Evolutionary conservation across 2,113 vertebrate species (phyloP).

Genomic region (Pseudorectes ferrugineus): DNA sequence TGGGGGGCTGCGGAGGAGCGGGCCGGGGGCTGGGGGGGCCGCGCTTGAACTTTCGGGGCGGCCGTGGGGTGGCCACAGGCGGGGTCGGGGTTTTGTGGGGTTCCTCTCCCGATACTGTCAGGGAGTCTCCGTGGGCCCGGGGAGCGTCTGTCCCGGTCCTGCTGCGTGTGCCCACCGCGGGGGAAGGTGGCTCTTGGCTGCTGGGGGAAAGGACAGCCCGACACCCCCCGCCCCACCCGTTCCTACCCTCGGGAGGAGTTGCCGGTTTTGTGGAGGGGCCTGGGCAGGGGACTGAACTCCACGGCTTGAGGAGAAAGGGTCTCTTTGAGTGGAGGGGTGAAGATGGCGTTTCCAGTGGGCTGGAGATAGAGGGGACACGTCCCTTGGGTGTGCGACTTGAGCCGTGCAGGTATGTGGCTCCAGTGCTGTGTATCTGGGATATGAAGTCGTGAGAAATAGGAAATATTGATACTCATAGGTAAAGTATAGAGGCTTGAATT

Average conservation of each 20-base stretch:
- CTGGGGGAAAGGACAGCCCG: not conserved
- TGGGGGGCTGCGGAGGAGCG: too few relatives aligned
- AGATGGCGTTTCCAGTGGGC: not conserved
- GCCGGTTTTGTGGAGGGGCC: not conserved
- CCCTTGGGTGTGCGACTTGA: not conserved
- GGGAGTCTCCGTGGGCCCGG: not conserved
- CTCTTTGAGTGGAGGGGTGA: not conserved
- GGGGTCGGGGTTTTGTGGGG: not conserved
- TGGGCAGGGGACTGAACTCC: not conserved
- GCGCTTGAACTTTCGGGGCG: not conserved
- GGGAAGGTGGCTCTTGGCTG: not conserved
- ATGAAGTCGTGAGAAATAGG: not conserved
- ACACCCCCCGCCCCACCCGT: rapidly evolving
- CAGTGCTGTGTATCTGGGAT: not conserved
- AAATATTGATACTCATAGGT: not conserved
- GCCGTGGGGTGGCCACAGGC: too few relatives aligned
- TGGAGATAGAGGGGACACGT: not conserved
- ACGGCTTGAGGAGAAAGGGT: not conserved
- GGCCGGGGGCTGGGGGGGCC: too few relatives aligned
- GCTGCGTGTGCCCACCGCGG: too few relatives aligned
- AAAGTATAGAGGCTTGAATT: not conserved
- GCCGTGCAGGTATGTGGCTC: not conserved
- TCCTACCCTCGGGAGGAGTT: not conserved
- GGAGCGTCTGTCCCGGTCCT: too few relatives aligned
- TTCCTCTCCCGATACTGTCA: not conserved